phyloP scores from a whole-genome alignment of 2,797 vertebrate species.

The Hippocampus kuda region DNA sequence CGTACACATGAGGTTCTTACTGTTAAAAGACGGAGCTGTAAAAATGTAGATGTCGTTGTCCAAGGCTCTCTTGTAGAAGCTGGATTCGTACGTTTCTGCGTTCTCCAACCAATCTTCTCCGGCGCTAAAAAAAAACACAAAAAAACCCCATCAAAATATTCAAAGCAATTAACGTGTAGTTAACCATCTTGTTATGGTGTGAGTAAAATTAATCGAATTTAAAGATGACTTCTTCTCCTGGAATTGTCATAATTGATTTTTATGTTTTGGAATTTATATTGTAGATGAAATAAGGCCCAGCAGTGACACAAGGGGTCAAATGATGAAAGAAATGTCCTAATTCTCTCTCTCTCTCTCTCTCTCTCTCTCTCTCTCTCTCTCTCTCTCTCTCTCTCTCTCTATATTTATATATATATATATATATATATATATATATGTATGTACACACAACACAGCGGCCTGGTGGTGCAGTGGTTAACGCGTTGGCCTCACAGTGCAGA shows the following conservation, averaged over 20 bases:
- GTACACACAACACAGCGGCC: no score
- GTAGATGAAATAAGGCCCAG: not conserved
- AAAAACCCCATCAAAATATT: not conserved
- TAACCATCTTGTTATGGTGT: not conserved
- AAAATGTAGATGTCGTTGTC: slow-evolving; percentile 97
- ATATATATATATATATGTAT: no score
- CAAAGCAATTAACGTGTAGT: slow-evolving; percentile 1
- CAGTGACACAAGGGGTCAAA: not conserved
- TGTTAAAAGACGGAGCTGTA: slow-evolving; percentile 86
- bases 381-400: no score
- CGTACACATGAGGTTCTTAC: slow-evolving; percentile 63
- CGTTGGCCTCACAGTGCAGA: no score
- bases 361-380: no score
- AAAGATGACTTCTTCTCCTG: not conserved
- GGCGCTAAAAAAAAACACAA: slow-evolving; percentile 65
- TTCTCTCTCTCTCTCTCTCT: no score
- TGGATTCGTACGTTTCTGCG: slow-evolving; percentile 89
- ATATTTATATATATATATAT: no score
- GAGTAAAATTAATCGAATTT: not conserved
- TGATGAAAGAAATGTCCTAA: not conserved
- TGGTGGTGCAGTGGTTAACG: no score
- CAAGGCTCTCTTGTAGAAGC: slow-evolving; percentile 95
- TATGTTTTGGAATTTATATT: not conserved
- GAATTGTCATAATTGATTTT: not conserved
- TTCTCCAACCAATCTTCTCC: slow-evolving; percentile 91